Evolutionary conservation across 1,140 invertebrate species (phyloP).

Genomic region (Drosophila prosaltans): DNA sequence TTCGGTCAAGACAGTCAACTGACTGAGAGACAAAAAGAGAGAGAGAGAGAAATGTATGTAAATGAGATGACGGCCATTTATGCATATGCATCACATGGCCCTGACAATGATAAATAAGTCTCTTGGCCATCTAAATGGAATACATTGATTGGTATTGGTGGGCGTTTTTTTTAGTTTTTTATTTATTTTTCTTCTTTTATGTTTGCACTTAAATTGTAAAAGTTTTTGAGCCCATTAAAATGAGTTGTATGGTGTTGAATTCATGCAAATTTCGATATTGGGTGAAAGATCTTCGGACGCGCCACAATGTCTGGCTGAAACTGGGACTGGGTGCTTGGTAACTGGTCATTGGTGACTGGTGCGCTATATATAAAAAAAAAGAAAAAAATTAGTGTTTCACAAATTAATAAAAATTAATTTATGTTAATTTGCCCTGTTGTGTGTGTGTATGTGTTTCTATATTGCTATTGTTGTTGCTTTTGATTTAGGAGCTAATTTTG

Average conservation of each 20-base stretch:
- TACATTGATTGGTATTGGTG: conserved; percentile 39
- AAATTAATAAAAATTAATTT: conserved; percentile 82
- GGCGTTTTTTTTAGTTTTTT: conserved; percentile 34
- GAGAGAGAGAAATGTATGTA: conserved; percentile 38
- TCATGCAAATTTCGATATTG: conserved; percentile 5
- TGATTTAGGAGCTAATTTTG: conserved; percentile 55
- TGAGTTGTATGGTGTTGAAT: conserved; percentile 38
- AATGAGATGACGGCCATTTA: conserved; percentile 29
- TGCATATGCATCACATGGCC: conserved; percentile 52
- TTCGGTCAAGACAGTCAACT: conserved; percentile 42
- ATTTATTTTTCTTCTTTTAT: conserved; percentile 22
- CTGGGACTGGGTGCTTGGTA: conserved; percentile 8
- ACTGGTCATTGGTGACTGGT: conserved; percentile 32
- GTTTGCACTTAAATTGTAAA: conserved; percentile 59
- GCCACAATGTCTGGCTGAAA: conserved; percentile 69
- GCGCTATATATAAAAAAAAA: conserved; percentile 54
- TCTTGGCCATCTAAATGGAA: conserved; percentile 20
- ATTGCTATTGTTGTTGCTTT: conserved; percentile 25
- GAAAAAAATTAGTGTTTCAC: conserved; percentile 78
- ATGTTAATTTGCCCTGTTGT: conserved; percentile 66
- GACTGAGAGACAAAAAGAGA: conserved; percentile 10
- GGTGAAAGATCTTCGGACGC: conserved; percentile 70
- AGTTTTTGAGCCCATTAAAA: conserved; percentile 57
- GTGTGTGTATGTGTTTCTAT: neutral
- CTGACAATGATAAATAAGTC: conserved; percentile 75